These are phyloP conservation scores for Diadema setosum DNA, from an alignment of 35 echinoderm and acorn worm species.

Conservation along the genomic window DNA sequence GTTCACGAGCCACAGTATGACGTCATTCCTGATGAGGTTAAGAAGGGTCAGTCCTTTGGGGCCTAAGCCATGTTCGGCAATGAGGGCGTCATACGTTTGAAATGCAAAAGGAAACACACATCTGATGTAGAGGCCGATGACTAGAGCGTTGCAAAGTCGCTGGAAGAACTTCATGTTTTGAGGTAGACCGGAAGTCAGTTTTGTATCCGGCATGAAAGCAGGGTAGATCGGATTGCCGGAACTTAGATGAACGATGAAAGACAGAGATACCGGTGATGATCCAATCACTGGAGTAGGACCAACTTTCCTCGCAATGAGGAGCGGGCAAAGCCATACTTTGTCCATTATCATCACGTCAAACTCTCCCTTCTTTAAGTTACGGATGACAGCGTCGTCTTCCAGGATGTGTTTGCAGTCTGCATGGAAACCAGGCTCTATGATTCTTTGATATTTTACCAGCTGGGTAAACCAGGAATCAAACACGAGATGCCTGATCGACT, in stretches of 20 bases:
- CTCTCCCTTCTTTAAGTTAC: not conserved
- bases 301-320: slow-evolving; percentile 19
- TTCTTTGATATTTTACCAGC: not conserved
- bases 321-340: slow-evolving; percentile 23
- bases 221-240: slow-evolving; percentile 36
- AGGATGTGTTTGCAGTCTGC: slow-evolving; percentile 51
- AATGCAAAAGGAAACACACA: not conserved
- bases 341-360: slow-evolving; percentile 48
- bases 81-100: slow-evolving; percentile 1
- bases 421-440: not conserved
- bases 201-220: slow-evolving; percentile 36
- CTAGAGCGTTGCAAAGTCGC: slow-evolving; percentile 30
- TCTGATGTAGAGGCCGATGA: slow-evolving; percentile 1
- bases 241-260: no score
- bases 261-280: slow-evolving; percentile 4
- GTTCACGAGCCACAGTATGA: no score
- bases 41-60: not conserved
- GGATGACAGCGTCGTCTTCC: slow-evolving; percentile 21
- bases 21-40: slow-evolving; percentile 8
- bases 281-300: slow-evolving; percentile 27
- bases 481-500: slow-evolving; percentile 25
- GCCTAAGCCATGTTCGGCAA: not conserved
- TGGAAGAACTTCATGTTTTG: slow-evolving; percentile 59
- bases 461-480: slow-evolving; percentile 24
- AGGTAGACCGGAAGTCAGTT: not conserved